Percentiles rank a stretch among this genome's conserved stretches.
Conservation (phyloP, 2,113 vertebrate species). For the Mustela lutreola region DNA sequence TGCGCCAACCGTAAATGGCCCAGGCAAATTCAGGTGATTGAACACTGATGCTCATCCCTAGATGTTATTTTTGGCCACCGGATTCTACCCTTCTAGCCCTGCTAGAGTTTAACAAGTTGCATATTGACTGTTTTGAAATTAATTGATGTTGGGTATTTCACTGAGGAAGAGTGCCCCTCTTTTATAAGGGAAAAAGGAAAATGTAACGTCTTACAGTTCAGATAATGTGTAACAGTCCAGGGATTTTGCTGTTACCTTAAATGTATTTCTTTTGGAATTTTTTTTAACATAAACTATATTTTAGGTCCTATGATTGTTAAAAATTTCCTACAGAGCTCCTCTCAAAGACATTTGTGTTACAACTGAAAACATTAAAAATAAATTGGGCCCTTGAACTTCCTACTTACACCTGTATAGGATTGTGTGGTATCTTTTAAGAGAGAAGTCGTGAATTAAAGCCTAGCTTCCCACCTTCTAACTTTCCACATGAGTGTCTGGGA, state of each 20-base stretch:
- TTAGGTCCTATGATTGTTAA: not conserved
- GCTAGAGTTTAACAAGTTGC: not conserved
- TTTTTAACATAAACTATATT: not conserved
- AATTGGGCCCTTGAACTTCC: not conserved
- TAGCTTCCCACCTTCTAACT: not conserved
- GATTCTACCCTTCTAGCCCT: not conserved
- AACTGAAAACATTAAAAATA: not conserved
- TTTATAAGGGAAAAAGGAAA: not conserved
- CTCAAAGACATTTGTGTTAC: not conserved
- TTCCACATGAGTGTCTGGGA: not conserved
- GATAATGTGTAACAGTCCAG: not conserved
- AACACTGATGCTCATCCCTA: not conserved
- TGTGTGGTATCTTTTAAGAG: slow-evolving; percentile 27
- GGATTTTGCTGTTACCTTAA: not conserved
- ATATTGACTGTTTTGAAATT: not conserved
- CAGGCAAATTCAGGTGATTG: not conserved
- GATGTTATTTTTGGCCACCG: not conserved
- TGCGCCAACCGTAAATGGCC: not conserved
- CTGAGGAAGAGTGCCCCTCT: not conserved
- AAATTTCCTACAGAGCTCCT: not conserved
- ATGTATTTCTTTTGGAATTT: not conserved
- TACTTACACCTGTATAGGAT: not conserved
- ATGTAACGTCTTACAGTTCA: not conserved
- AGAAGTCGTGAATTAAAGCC: not conserved
- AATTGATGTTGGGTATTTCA: not conserved